A percentile compares a stretch with the other conserved stretches of the same genome.
Evolutionary conservation across 2,888 invertebrate species (phyloP).

Genomic region (Cordylochernes scorpioides): DNA sequence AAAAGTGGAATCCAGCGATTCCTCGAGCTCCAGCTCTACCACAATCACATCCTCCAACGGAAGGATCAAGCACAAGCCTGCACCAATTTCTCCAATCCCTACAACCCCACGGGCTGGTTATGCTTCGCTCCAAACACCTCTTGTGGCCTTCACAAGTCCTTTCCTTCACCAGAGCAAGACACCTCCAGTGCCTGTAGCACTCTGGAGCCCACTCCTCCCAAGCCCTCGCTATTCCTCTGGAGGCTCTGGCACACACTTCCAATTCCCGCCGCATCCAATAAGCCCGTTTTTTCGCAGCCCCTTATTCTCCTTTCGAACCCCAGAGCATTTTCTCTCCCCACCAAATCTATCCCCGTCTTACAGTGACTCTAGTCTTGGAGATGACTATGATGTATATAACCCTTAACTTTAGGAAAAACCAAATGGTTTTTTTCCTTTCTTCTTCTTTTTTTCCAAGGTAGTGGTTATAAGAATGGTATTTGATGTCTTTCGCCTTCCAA

Average conservation of each 20-base stretch:
- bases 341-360: conserved; percentile 15
- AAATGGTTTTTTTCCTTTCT: too few relatives aligned
- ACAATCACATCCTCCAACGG: conserved; percentile 5
- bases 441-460: too few relatives aligned
- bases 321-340: conserved; percentile 13
- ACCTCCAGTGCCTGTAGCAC: conserved; percentile 10
- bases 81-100: conserved; percentile 13
- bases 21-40: conserved; percentile 3
- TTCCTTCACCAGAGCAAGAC: conserved; percentile 20
- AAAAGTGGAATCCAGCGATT: conserved; percentile 8
- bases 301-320: too few relatives aligned
- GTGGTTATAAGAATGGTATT: too few relatives aligned
- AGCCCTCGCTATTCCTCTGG: conserved; percentile 11
- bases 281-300: too few relatives aligned
- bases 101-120: conserved; percentile 2
- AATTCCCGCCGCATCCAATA: conserved; percentile 16
- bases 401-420: too few relatives aligned
- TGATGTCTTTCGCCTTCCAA: too few relatives aligned
- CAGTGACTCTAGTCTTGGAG: too few relatives aligned
- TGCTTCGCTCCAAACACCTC: conserved; percentile 15
- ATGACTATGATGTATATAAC: too few relatives aligned
- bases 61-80: conserved; percentile 13
- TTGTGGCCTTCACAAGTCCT: conserved; percentile 15
- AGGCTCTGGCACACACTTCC: conserved; percentile 13
- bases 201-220: conserved; percentile 14